Percentiles rank a stretch among this genome's conserved stretches.
Evolutionary conservation across 2,797 vertebrate species (phyloP).

Genomic region (Mionectes olivaceus): DNA sequence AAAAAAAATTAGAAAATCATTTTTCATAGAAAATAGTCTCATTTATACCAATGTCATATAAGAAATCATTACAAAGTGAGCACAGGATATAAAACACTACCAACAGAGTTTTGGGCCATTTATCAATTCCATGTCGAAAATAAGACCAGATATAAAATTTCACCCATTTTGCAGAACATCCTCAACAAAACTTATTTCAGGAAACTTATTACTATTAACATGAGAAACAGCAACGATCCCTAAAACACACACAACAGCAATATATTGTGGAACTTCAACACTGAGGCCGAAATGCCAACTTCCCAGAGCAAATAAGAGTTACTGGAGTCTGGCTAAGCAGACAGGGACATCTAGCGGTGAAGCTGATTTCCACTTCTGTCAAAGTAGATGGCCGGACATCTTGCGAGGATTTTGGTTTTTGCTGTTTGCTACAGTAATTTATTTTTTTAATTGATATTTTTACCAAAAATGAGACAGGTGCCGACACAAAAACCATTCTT

Average conservation of each 20-base stretch:
- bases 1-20: neutral
- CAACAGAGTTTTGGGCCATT: neutral
- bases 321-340: neutral
- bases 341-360: conserved; percentile 45
- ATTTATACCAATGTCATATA: neutral
- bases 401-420: neutral
- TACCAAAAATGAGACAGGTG: neutral
- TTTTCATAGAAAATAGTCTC: neutral
- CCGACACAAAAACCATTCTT: neutral
- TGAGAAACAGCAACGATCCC: neutral
- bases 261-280: fast-evolving
- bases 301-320: neutral
- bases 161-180: neutral
- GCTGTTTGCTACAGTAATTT: neutral
- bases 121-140: neutral
- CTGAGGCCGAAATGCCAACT: neutral
- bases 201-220: neutral
- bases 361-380: neutral
- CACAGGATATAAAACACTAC: neutral
- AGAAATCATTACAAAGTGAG: neutral
- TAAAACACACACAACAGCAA: neutral
- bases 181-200: neutral
- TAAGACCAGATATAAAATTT: neutral
- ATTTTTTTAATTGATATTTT: neutral
- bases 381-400: fast-evolving